Evolutionary conservation across 2,888 invertebrate genomes (phyloP), one percentile per base, ranked within the genome.

Genomic region (Rhorus exstirpatorius): DNA sequence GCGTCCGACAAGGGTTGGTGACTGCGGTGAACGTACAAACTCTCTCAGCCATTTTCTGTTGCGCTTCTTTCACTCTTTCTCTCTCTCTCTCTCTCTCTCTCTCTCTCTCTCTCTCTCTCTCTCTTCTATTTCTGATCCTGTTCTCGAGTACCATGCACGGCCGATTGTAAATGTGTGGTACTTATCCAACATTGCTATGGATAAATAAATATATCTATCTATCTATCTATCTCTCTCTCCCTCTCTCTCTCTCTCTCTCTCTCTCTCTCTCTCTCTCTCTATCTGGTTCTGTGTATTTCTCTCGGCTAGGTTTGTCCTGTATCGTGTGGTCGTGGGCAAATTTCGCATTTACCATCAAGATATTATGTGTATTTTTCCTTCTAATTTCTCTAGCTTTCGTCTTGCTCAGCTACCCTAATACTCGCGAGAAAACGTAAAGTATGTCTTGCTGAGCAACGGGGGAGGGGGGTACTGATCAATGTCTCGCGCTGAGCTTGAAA

Each of bases 11-110:
- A 76, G 71, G 75, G 67, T 63, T 70, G 49, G 61, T 38, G 53
- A 80, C 81, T 75, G 63, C 41, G 17, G 58, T 58, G 58, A 63
- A 46, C 74, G 72, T 72, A 78, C 80, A 74, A 74, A 76, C 67
- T 83, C 77, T 80, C 71, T 63, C 79, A 72, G 65, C 60, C 60
- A 41, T 67, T 75, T 78, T 61, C 44, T 35, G 58, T 53, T 78
- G 68, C 61, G 38, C 74, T n/a, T 72, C 53, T 53, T 65, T 75
- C 46, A 46, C 44, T 72, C n/a, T 19, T n/a, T 38, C 21, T 21
- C 51, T 14, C 46, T 63, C 49, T 46, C 63, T 58, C 26, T 26
- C 44, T 10, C 46, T 58, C 24, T n/a, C 19, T 41, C 55, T 61
- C 35, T 38, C 41, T 51, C n/a, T 31, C 19, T 79, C 46, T 46